Evolutionary conservation across 2,888 invertebrate genomes (phyloP), one percentile per base, ranked within the genome.

Genomic region (Frankliniella intonsa): DNA sequence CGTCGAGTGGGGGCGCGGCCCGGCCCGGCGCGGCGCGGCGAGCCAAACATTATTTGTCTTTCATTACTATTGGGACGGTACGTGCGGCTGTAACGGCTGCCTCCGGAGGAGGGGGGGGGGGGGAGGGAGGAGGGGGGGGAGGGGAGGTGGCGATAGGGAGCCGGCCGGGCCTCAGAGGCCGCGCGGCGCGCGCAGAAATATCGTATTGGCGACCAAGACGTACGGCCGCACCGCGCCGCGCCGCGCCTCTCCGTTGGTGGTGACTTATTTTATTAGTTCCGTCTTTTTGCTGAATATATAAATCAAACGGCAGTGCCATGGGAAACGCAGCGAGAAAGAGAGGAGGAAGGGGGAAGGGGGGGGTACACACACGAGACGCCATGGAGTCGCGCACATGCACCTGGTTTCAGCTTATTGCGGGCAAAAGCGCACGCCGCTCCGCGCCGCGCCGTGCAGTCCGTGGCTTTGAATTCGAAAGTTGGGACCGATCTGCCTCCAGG

Each of bases 211-310:
- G 62, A 62, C 62, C 62, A 62, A 62, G 62, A 62, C 62, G 14
- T 7, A 62, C 62, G 62, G 14, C 62, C 22, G 7, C 69, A 22
- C 69, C 22, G 69, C 69, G 7, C 19, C 69, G 69, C 69, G 22
- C 69, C 22, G 69, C 69, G 25, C 69, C 38, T 38, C 38, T 22
- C 69, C 69, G 69, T 12, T 25, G 69, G 69, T 76, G 69, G 69
- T 76, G 69, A 76, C 69, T 76, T 76, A 76, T 76, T 76, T 76
- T 76, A 76, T 76, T 76, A 76, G 69, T 76, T 76, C 69, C 69
- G 69, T 76, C 69, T 76, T 76, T 76, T 76, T 76, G 69, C 25
- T 25, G 25, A 9, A 25, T 3, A 38, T 76, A 76, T 76, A 76
- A 76, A 76, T 76, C 69, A 76, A 8, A 55, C 55, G 14, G 55